Conservation (phyloP, 2,113 vertebrate species). For the Eira barbara region DNA sequence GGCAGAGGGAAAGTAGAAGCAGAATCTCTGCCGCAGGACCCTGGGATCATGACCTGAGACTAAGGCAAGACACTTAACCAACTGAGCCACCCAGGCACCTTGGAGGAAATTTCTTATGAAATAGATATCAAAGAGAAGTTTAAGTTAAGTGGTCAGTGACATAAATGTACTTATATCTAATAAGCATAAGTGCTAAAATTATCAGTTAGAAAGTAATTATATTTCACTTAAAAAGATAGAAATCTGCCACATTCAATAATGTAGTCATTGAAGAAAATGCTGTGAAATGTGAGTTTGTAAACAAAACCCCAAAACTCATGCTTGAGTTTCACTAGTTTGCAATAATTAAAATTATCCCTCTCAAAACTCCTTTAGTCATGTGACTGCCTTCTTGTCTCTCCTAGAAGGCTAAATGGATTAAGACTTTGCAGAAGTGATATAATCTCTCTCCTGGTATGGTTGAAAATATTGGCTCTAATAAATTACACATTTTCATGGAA, state of each 20-base stretch:
- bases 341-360: neutral
- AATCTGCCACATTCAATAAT: neutral
- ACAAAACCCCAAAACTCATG: neutral
- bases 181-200: neutral
- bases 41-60: too few relatives aligned
- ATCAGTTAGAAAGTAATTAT: neutral
- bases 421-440: neutral
- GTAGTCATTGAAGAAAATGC: neutral
- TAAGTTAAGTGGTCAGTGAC: neutral
- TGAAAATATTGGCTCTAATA: neutral
- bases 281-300: neutral
- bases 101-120: neutral
- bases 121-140: neutral
- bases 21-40: too few relatives aligned
- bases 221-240: neutral
- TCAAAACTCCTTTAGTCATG: neutral
- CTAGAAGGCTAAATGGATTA: neutral
- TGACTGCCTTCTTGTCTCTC: neutral
- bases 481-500: constrained; percentile 9
- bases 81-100: too few relatives aligned
- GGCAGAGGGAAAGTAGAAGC: too few relatives aligned
- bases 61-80: too few relatives aligned
- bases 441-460: neutral
- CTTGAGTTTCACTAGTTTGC: neutral
- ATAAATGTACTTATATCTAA: neutral